Evolutionary conservation across 1,140 invertebrate genomes (phyloP).

Genomic region (Tetramorium parvispinum): DNA sequence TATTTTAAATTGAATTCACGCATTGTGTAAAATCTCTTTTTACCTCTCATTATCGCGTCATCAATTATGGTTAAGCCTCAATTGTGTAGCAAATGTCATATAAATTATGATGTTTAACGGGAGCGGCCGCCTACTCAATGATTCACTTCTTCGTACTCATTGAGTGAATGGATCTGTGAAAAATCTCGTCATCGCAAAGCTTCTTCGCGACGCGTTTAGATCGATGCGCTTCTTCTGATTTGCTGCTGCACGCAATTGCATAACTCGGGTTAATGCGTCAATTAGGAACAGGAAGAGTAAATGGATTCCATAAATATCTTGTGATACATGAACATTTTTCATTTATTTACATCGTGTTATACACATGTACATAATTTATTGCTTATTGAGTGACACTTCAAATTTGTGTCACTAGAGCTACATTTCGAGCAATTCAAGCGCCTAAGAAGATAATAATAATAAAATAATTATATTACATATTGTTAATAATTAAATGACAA

Average conservation of each 20-base stretch:
- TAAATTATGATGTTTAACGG: constrained; percentile 74
- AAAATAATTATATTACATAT: background rate
- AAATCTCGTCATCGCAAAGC: constrained; percentile 14
- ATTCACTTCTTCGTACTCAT: constrained; percentile 1
- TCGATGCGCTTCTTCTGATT: background rate
- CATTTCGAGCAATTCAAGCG: background rate
- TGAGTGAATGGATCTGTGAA: constrained; percentile 10
- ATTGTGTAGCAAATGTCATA: constrained; percentile 31
- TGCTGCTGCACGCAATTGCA: background rate
- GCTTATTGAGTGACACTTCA: background rate
- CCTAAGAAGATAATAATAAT: background rate
- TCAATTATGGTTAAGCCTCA: background rate
- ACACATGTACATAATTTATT: background rate
- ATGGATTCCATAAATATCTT: background rate
- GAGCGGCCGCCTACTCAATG: constrained; percentile 60
- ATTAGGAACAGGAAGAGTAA: background rate
- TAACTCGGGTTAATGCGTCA: constrained; percentile 13
- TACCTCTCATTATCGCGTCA: constrained; percentile 37
- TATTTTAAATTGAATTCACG: constrained; percentile 74
- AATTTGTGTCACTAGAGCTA: background rate
- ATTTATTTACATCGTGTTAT: background rate
- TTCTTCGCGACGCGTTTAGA: constrained; percentile 13
- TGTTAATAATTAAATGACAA: constrained; percentile 2
- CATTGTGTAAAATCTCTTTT: constrained; percentile 23
- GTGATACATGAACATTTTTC: background rate